Evolutionary conservation across 2,888 invertebrate species (phyloP), one percentile per base, ranked within the genome.

Genomic region (Tetragonula carbonaria): DNA sequence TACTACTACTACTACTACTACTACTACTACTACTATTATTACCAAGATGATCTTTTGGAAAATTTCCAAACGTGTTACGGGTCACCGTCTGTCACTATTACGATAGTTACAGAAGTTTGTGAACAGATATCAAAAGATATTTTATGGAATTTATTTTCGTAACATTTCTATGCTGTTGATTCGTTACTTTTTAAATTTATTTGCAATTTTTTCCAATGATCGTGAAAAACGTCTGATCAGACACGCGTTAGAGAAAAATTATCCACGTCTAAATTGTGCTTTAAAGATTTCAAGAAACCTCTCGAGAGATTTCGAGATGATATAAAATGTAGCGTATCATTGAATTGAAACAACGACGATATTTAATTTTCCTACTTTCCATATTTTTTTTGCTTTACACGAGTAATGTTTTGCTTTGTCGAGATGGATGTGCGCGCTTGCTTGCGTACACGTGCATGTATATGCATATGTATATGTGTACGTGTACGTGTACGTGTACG

Each of bases 31-130:
- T 45, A 45, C 11, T 45, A 45, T 45, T 45, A 45, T 6, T 45
- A 45, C 38, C 45, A 8, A 14, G 6, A 73, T 57, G 63, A 45
- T 68, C 77, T 82, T 74, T 85, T 83, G 79, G 73, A 83, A 63
- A 73, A 59, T 33, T 21, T 83, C 73, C 83, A 79, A 83, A 57
- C 55, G 18, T 51, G 67, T 82, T 82, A 72, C 82, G 59, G 74
- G 84, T 83, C 71, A 73, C 72, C 75, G 78, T 73, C 82, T 82
- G 74, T 59, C 74, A 55, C 11, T 73, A 50, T 51, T 63, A 45
- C 33, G 11, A 55, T 76, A 50, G 23, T 23, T 23, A 23, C 23
- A 23, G 33, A 68, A 55, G 8, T 67, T 38, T 45, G n/a, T 23
- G 18, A 13, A 66, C 16, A 78, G 2, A 23, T 28, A 28, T 28